Conservation (phyloP, 2,888 invertebrate genomes). For the Cremastobaeus sp. region DNA sequence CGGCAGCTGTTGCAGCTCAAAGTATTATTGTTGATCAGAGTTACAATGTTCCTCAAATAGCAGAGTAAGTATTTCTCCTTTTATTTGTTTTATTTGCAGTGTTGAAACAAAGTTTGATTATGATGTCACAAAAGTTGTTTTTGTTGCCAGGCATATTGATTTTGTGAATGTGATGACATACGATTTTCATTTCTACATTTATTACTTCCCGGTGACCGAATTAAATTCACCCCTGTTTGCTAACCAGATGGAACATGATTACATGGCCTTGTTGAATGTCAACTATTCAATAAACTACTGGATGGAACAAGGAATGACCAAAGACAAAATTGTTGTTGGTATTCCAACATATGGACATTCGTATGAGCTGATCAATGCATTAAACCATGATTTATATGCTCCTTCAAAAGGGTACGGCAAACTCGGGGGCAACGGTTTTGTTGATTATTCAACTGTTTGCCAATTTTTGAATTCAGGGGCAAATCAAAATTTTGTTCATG, state of each 20-base stretch:
- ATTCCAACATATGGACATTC: conserved; percentile 91
- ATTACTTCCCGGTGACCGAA: conserved; percentile 88
- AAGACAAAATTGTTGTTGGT: conserved; percentile 88
- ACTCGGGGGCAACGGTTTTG: conserved; percentile 85
- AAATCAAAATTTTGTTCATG: conserved; percentile 82
- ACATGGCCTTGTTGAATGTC: conserved; percentile 86
- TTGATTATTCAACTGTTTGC: conserved; percentile 85
- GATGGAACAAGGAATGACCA: conserved; percentile 86
- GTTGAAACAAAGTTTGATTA: not conserved
- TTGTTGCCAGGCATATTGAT: conserved; percentile 83
- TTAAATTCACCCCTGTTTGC: conserved; percentile 90
- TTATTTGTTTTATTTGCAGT: not conserved
- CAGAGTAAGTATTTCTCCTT: conserved; percentile 79
- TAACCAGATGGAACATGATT: conserved; percentile 81
- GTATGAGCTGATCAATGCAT: conserved; percentile 82
- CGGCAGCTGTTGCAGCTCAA: conserved; percentile 89
- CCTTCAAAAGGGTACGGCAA: conserved; percentile 85
- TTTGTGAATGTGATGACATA: conserved; percentile 95
- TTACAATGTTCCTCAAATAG: conserved; percentile 88
- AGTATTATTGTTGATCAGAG: conserved; percentile 86
- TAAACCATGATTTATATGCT: conserved; percentile 84
- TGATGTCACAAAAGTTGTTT: not conserved
- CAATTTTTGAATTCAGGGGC: conserved; percentile 82
- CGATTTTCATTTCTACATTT: conserved; percentile 90
- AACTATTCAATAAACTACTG: conserved; percentile 91